phyloP scores from a whole-genome alignment of 2,888 invertebrate genomes.

The Cataglyphis altisquamis region DNA sequence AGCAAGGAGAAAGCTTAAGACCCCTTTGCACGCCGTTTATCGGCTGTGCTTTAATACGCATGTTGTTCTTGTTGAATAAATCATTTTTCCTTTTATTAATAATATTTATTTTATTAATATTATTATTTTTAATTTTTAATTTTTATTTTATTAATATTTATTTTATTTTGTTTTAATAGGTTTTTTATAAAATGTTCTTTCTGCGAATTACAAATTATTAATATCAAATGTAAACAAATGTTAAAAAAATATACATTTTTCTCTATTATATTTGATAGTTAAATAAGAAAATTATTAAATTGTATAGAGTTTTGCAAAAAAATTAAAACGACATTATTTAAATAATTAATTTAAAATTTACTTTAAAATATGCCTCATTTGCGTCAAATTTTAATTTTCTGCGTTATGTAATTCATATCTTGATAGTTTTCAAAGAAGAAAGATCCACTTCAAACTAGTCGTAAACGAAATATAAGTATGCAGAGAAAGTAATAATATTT shows the following conservation, averaged over 20 bases:
- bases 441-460: neutral
- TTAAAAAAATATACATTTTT: neutral
- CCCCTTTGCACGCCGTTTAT: constrained; percentile 57
- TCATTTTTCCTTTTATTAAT: neutral
- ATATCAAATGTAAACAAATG: neutral
- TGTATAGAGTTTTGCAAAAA: neutral
- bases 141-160: too few relatives aligned
- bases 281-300: neutral
- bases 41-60: constrained; percentile 1
- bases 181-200: neutral
- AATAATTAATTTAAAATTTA: neutral
- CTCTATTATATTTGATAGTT: neutral
- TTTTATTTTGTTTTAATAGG: too few relatives aligned
- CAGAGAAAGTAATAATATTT: neutral
- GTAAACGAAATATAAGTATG: neutral
- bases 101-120: too few relatives aligned
- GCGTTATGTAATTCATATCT: neutral
- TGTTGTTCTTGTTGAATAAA: neutral
- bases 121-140: neutral
- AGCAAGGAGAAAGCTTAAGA: constrained; percentile 66
- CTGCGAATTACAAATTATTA: neutral
- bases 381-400: neutral
- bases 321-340: neutral
- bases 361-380: neutral
- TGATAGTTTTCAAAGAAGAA: neutral